These are phyloP conservation scores for Phenganax subtilis DNA, from an alignment of 92 coral and sea anemone species.

Conservation along the genomic window DNA sequence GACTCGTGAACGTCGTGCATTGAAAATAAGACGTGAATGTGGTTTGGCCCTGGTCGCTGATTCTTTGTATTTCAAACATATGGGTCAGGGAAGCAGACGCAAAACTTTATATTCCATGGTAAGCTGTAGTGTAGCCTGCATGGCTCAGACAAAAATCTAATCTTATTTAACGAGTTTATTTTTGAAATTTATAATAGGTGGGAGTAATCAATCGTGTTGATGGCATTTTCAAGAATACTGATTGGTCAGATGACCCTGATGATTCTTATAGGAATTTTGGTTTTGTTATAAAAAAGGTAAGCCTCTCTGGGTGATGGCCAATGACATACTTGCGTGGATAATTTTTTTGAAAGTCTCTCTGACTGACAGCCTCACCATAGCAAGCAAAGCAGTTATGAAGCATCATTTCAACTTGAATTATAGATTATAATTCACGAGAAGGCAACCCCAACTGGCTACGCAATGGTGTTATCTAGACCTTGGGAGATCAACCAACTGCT, in stretches of 20 bases:
- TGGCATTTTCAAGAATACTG: conserved; percentile 58
- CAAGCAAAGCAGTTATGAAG: background rate
- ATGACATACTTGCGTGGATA: too few species aligned
- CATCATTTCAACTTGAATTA: conserved; percentile 35
- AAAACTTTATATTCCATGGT: conserved; percentile 83
- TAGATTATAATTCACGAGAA: conserved; percentile 56
- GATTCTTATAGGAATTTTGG: conserved; percentile 51
- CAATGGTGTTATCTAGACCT: background rate
- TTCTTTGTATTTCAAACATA: conserved; percentile 50
- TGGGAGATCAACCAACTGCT: conserved; percentile 66
- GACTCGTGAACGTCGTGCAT: conserved; percentile 49
- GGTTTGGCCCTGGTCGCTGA: conserved; percentile 75
- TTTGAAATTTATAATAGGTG: conserved; percentile 46
- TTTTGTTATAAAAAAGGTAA: conserved; percentile 67
- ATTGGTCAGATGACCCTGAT: conserved; percentile 54
- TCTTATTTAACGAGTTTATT: background rate
- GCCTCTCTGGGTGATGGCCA: too few species aligned
- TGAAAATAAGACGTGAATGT: conserved; percentile 59
- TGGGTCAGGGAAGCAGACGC: conserved; percentile 47
- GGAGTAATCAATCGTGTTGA: conserved; percentile 83
- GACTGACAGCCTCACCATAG: too few species aligned
- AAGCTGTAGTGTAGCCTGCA: conserved; percentile 5
- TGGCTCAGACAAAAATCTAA: background rate
- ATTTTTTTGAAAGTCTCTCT: too few species aligned
- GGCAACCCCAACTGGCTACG: background rate